Base-by-base conservation (phyloP, 1,140 invertebrate genomes). In the Pseudomyrmex cubaensis region DNA sequence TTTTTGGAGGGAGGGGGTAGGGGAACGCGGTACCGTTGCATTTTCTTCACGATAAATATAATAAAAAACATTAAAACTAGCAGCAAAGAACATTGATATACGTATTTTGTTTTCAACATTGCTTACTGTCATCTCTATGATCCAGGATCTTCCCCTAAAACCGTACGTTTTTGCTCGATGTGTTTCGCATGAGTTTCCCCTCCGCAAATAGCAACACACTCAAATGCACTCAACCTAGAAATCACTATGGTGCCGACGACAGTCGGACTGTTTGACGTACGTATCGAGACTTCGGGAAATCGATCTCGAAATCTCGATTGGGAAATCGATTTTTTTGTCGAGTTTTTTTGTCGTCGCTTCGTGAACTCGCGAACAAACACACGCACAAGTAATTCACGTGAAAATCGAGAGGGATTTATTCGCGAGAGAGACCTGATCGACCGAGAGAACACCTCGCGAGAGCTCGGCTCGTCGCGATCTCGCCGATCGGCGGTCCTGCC, bases 381-480 rank as follows among this genome's bases (percentile, higher is more conserved):
- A 66, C 17, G n/a, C 13, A 20, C 10, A 17, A 12, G n/a, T 75
- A 22, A 69, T 72, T 50, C 25, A 10, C 8, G 44, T 12, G 25
- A 9, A 57, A 35, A 25, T 63, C 56, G 46, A 25, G 25, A 22
- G 17, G 35, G 25, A 67, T 22, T 86, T 59, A 74, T 69, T 44
- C 10, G 67, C 13, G 54, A 54, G 46, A 54, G 72, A 80, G 82
- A 80, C 73, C 61, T 72, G 66, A 62, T 73, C 72, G 77, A 77
- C 25, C 83, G 78, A 78, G 78, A 78, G 85, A 80, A 84, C 80
- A 87, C 83, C 85, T 70, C 83, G 80, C 84, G 78, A 90, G 83
- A 89, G 89, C 87, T 85, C 74, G 56, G 64, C 80, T 91, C 83
- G 85, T 88, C 84, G 89, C 86, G 89, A 89, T 85, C 89, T 89